Evolutionary conservation across 2,888 invertebrate genomes (phyloP), one percentile per base, ranked within the genome.

Genomic region (Nomada lathburiana): DNA sequence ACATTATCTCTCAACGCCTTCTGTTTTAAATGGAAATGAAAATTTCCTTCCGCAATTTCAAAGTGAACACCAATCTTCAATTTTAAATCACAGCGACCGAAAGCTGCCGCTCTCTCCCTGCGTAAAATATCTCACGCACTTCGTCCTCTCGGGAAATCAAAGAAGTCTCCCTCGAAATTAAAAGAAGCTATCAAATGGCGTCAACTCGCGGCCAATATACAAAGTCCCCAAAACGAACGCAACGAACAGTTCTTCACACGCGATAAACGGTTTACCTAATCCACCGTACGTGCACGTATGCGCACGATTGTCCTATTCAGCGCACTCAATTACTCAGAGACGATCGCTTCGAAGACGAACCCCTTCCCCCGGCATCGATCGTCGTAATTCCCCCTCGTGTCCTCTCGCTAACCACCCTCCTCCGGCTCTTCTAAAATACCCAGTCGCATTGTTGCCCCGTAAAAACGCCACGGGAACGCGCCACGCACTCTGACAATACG

Each of bases 391-490:
- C 47, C 60, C 36, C 71, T 20, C 29, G 53, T n/a, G 20, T 69
- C 64, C 59, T 44, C 60, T 16, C 47, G 18, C 20, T 71, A 52
- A 53, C 53, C 18, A 36, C 60, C 64, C 36, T 65, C 60, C 50
- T 36, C 55, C 72, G 7, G 60, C 53, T 68, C 75, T 52, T 77
- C 78, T 71, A 80, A 86, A 86, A 80, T 81, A 81, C 69, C 77
- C 73, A 59, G 20, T 42, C 60, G 60, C 78, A 84, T 82, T 82
- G 77, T 87, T 63, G 57, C 20, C 53, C 29, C 76, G 68, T 81
- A 71, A 47, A 47, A 47, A 72, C 10, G 29, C 16, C 71, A 53
- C 57, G 42, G 23, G 29, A 72, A 53, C 68, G 53, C 63, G 26
- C 20, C 72, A 69, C 70, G 65, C 67, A 81, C 60, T 52, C 63